Evolutionary conservation across 2,113 vertebrate genomes (phyloP).

Genomic region (Tenebrosternarchus preto): DNA sequence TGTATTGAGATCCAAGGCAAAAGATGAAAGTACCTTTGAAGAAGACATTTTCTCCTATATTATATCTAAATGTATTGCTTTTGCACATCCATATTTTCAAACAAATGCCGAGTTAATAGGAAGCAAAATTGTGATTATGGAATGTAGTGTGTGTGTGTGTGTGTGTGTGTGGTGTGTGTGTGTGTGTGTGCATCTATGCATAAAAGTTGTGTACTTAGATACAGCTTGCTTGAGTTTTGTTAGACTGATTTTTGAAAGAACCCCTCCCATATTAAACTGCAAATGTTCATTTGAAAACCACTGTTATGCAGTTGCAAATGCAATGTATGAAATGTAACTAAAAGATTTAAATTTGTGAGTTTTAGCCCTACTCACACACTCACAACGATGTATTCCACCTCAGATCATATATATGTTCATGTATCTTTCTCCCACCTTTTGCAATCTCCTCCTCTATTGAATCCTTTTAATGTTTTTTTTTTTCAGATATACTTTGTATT

Average conservation of each 20-base stretch:
- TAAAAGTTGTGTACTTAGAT: background rate
- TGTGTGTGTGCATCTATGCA: background rate
- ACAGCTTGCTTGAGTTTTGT: slow-evolving; percentile 12
- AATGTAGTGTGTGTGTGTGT: background rate
- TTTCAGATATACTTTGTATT: slow-evolving; percentile 19
- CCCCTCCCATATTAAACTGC: background rate
- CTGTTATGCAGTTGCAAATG: slow-evolving; percentile 12
- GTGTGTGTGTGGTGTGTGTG: slow-evolving; percentile 14
- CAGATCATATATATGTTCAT: slow-evolving; percentile 31
- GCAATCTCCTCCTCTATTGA: background rate
- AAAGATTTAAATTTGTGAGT: no score
- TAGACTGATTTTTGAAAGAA: background rate
- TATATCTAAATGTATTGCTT: slow-evolving; percentile 25
- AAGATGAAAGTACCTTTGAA: background rate
- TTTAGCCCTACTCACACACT: background rate
- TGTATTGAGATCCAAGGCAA: slow-evolving; percentile 1
- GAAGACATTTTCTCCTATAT: background rate
- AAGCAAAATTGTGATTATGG: background rate
- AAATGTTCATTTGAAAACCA: slow-evolving; percentile 39
- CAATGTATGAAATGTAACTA: background rate
- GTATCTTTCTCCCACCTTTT: background rate
- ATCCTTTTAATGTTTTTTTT: background rate
- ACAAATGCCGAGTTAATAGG: slow-evolving; percentile 6
- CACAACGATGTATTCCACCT: slow-evolving; percentile 25
- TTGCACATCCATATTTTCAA: slow-evolving; percentile 40